phyloP scores from a whole-genome alignment of 2,113 vertebrate species.

The Coturnix japonica region DNA sequence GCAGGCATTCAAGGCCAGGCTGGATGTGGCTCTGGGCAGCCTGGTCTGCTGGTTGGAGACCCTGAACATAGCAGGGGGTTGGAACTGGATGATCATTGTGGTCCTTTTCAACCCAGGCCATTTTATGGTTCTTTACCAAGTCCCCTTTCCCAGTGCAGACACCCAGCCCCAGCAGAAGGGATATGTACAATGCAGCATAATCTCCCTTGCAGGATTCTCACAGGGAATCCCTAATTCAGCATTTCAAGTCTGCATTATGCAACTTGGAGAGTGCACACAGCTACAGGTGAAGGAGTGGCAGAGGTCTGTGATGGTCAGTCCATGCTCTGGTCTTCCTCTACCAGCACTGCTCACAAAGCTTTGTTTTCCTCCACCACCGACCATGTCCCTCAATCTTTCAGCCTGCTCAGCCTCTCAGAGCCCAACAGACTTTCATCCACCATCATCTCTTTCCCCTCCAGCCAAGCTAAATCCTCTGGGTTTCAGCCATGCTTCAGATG shows the following conservation, averaged over 20 bases:
- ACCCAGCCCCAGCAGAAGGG: background rate
- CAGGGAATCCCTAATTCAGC: background rate
- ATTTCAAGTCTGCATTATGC: background rate
- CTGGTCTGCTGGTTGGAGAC: too few species aligned
- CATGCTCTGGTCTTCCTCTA: background rate
- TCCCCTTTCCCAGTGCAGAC: background rate
- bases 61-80: too few species aligned
- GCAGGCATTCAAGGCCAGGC: too few species aligned
- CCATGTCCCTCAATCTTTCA: too few species aligned
- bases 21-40: too few species aligned
- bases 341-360: background rate
- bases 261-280: background rate
- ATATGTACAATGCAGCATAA: rapidly evolving
- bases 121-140: background rate
- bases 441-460: rapidly evolving
- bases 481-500: background rate
- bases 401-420: too few species aligned
- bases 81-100: too few species aligned
- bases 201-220: background rate
- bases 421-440: too few species aligned
- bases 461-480: background rate
- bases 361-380: too few species aligned
- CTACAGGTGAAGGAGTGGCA: background rate
- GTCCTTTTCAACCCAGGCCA: too few species aligned
- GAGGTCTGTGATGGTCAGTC: background rate